Percentiles rank a stretch among this genome's conserved stretches.
Evolutionary conservation across 2,113 vertebrate genomes (phyloP).

Genomic region (Sander vitreus): DNA sequence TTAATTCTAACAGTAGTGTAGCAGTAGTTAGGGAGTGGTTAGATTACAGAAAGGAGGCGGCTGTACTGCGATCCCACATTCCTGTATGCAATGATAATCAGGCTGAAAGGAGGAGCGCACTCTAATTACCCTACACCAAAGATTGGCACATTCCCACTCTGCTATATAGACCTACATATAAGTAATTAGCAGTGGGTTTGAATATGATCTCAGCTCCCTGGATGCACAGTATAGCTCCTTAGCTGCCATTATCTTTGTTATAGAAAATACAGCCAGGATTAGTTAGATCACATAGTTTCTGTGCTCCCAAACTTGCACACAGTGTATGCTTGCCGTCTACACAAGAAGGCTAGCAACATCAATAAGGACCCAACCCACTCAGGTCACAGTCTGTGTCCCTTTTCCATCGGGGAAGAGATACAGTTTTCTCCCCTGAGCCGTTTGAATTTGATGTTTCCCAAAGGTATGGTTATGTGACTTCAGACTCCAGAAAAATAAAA

Average conservation of each 20-base stretch:
- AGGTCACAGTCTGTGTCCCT: no score
- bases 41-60: slow-evolving; percentile 48
- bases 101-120: slow-evolving; percentile 33
- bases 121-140: slow-evolving; percentile 47
- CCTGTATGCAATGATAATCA: slow-evolving; percentile 60
- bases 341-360: no score
- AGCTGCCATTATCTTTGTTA: slow-evolving; percentile 4
- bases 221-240: neutral
- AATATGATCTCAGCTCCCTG: slow-evolving; percentile 25
- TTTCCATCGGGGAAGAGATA: no score
- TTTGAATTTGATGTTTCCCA: no score
- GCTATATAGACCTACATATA: neutral
- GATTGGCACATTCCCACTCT: slow-evolving; percentile 33
- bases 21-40: slow-evolving; percentile 54
- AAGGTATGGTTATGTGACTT: no score
- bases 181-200: slow-evolving; percentile 41
- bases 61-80: slow-evolving; percentile 53
- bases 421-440: no score
- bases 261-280: slow-evolving; percentile 1
- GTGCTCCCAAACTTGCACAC: no score
- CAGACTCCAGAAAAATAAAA: neutral
- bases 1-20: slow-evolving; percentile 21
- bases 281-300: slow-evolving; percentile 7
- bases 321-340: no score
- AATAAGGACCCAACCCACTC: no score